These are phyloP conservation scores for Venustoraphidia nigricollis DNA, from an alignment of 2,888 invertebrate genomes.

Conservation along the genomic window DNA sequence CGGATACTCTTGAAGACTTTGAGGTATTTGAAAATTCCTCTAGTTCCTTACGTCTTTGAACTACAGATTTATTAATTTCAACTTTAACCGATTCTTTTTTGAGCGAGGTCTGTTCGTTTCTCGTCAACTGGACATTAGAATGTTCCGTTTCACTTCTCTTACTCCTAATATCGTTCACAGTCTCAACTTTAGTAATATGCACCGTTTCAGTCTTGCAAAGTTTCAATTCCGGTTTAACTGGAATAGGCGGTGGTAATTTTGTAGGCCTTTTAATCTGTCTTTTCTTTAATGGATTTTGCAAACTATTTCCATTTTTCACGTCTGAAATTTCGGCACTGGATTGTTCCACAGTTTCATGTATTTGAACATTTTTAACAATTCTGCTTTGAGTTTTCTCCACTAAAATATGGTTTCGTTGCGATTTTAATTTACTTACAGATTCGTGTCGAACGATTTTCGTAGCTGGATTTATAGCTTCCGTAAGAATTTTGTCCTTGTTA, in stretches of 20 bases:
- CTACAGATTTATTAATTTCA: conserved; percentile 2
- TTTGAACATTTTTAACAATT: not conserved
- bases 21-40: conserved; percentile 1
- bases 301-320: conserved; percentile 15
- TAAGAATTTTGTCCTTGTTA: not conserved
- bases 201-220: not conserved
- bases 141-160: not conserved
- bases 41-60: conserved; percentile 1
- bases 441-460: not conserved
- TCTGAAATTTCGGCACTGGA: not conserved
- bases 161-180: not conserved
- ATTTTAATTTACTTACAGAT: conserved; percentile 1
- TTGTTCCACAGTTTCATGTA: not conserved
- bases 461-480: too few relatives aligned
- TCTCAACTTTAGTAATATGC: not conserved
- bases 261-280: conserved; percentile 20
- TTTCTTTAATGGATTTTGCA: conserved; percentile 13
- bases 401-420: not conserved
- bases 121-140: conserved; percentile 5
- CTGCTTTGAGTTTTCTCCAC: conserved; percentile 1
- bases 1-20: not conserved
- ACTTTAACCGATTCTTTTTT: conserved; percentile 4
- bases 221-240: conserved; percentile 36
- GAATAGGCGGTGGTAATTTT: conserved; percentile 49
- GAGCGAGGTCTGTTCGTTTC: conserved; percentile 2